Evolutionary conservation across 2,113 vertebrate species (phyloP), one percentile per base, ranked within the genome.

Genomic region (Regulus satrapa): DNA sequence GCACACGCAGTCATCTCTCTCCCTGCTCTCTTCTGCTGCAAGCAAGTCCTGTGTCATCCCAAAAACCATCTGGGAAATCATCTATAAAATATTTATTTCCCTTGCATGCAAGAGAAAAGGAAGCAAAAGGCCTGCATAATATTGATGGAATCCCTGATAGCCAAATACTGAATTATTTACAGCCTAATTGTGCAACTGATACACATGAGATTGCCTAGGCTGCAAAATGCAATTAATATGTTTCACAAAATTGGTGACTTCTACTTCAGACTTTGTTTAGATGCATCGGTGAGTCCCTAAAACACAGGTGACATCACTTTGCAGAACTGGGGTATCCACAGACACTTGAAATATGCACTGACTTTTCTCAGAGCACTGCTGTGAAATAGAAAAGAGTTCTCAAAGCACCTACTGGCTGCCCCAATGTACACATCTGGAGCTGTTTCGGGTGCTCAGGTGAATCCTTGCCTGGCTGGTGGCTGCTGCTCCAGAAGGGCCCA

Each of bases 121-220:
- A 82, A 88, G 49, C 52, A 92, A 92, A 94, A 90, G 40, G 62
- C 45, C 75, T 94, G 54, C 72, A 66, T 73, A 83, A 41, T 77
- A 83, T 69, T 2, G 18, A 85, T 92, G 92, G 88, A 90, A 94
- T 80, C 82, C 51, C 58, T 28, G 71, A 92, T 85, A 92, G 67
- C 23, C 67, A 95, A 90, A 94, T 72, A 83, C 12, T 90, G 78
- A 95, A 97, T 94, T 96, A 94, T 92, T 92, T 75, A 93, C 58
- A 90, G 67, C 25, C 83, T 66, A 86, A 80, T 73, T 88, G 78
- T 83, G 67, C 92, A 90, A 85, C 85, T 28, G 52, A 68, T 52
- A 43, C 66, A 36, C 78, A 54, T 11, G 45, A 83, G 92, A 93
- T 21, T 0, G 0, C 88, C 83, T 55, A 48, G 51, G 34, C 61